Evolutionary conservation across 2,797 vertebrate species (phyloP), one percentile per base, ranked within the genome.

Genomic region (Tenualosa thibaudeaui): DNA sequence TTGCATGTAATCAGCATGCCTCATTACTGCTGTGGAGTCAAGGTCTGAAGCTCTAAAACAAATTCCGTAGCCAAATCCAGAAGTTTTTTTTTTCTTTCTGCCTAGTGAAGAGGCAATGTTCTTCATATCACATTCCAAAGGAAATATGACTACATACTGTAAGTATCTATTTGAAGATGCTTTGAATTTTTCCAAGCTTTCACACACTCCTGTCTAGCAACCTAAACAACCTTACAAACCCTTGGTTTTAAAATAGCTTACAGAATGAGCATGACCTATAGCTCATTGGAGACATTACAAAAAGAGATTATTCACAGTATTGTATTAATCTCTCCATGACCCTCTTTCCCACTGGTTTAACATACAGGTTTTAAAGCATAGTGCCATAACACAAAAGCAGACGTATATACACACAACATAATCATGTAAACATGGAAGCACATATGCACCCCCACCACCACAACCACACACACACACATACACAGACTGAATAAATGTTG

Each of bases 301-400:
- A 78, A 46, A 82, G 78, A 85, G 84, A 82, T 82, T 60, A 85
- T 85, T 56, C 31, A 31, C 82, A 24, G 46, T 53, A 82, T 43
- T 82, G 43, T 85, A 40, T 50, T 82, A 85, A 82, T 85, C 84
- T 68, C 84, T 58, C 19, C 26, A 10, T 51, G 54, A 85, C 54
- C 78, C 56, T 19, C 12, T 81, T 81, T 56, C 12, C 56, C 75
- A 5, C 78, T 37, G n/a, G 22, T 78, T 46, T 78, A 15, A 75
- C 10, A 12, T 31, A 43, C 5, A 17, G 31, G 71, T 46, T 78
- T 78, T 78, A 78, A 46, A 78, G 40, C 71, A 46, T 19, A 17
- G 71, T 22, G 71, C 5, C 40, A 43, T 19, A 78, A 46, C 40
- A 43, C 71, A 46, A 43, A 43, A 40, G 22, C 71, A 46, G 40